Evolutionary conservation across 2,888 invertebrate genomes (phyloP).

Genomic region (Alsophila aescularia): DNA sequence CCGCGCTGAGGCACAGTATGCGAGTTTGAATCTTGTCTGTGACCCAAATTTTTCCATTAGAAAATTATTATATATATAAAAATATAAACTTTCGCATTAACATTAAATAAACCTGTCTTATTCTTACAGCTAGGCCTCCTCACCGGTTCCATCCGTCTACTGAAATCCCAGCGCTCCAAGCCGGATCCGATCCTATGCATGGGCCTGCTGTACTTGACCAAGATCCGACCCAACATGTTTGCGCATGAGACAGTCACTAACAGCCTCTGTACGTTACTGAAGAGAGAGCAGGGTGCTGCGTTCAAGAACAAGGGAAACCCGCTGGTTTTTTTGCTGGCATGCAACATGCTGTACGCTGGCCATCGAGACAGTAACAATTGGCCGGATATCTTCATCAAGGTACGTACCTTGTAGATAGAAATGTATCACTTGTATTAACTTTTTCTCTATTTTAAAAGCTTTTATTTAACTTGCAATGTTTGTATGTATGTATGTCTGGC

Average conservation of each 20-base stretch:
- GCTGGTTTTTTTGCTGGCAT: conserved; percentile 91
- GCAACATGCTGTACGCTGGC: conserved; percentile 92
- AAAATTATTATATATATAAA: too few relatives aligned
- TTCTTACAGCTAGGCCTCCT: conserved; percentile 87
- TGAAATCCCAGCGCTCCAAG: conserved; percentile 91
- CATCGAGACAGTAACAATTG: conserved; percentile 93
- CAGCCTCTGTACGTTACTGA: conserved; percentile 91
- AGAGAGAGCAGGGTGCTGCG: conserved; percentile 88
- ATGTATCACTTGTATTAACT: too few relatives aligned
- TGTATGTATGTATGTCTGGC: too few relatives aligned
- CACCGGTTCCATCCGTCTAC: conserved; percentile 93
- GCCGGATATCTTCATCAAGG: conserved; percentile 97
- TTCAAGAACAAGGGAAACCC: conserved; percentile 93
- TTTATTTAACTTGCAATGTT: too few relatives aligned
- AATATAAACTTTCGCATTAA: too few relatives aligned
- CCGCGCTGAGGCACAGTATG: too few relatives aligned
- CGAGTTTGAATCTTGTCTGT: too few relatives aligned
- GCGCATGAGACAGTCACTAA: conserved; percentile 90
- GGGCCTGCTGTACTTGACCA: conserved; percentile 91
- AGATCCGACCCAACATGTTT: conserved; percentile 91
- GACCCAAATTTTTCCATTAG: too few relatives aligned
- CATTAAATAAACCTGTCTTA: too few relatives aligned
- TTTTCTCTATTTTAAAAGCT: too few relatives aligned
- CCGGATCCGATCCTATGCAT: conserved; percentile 92
- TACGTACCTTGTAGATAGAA: too few relatives aligned